phyloP scores from a whole-genome alignment of 1,140 invertebrate species.

The Uloborus diversus region DNA sequence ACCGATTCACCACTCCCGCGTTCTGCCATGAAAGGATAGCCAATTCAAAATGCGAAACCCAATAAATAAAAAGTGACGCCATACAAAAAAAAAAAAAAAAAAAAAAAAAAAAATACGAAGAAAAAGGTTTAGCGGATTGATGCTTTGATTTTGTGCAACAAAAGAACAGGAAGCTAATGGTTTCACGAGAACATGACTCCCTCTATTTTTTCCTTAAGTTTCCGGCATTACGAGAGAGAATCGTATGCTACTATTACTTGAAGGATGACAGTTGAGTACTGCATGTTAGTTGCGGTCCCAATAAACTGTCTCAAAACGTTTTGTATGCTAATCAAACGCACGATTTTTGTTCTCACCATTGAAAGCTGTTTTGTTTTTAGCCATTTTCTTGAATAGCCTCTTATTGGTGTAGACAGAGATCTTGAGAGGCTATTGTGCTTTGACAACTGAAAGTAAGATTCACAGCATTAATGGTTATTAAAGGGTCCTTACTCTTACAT shows the following conservation, averaged over 20 bases:
- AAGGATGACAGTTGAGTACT: neutral
- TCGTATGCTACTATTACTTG: neutral
- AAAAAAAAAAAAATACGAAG: neutral
- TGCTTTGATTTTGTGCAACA: conserved; percentile 26
- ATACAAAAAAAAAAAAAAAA: neutral
- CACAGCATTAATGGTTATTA: no score
- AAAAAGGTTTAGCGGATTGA: conserved; percentile 19
- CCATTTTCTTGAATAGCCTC: neutral
- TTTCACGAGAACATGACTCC: conserved; percentile 31
- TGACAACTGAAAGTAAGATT: no score
- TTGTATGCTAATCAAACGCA: neutral
- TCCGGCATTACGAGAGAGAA: conserved; percentile 1
- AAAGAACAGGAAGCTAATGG: conserved; percentile 38
- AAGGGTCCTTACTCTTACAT: no score
- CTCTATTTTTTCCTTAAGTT: conserved; percentile 17
- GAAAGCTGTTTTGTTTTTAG: neutral
- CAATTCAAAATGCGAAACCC: neutral
- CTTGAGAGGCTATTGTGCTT: no score
- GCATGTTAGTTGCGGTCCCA: neutral
- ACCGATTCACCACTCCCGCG: no score
- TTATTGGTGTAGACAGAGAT: no score
- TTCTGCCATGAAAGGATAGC: no score
- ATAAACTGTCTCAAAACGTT: neutral
- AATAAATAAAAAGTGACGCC: neutral
- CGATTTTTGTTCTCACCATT: conserved; percentile 11